A percentile compares a stretch with the other conserved stretches of the same genome.
Conservation (phyloP, 2,113 vertebrate species). For the Pseudolaguvia tuberculata region DNA sequence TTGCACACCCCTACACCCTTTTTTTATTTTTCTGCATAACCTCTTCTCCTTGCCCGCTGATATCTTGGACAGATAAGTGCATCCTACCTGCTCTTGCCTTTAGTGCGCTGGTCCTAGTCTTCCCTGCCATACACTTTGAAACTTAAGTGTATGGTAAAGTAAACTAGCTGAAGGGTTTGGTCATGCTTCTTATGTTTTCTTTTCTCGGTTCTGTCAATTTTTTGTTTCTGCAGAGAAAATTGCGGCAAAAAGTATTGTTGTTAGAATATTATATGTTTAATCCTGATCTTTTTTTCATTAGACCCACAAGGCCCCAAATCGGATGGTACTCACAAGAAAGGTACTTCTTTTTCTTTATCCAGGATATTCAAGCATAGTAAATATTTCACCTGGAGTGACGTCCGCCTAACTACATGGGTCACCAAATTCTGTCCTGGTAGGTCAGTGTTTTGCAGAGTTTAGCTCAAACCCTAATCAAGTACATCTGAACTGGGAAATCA, state of each 20-base stretch:
- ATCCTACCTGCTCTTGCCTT: conserved; percentile 71
- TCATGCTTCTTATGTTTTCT: conserved; percentile 68
- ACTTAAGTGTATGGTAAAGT: conserved; percentile 65
- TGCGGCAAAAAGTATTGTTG: conserved; percentile 64
- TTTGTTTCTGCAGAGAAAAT: conserved; percentile 68
- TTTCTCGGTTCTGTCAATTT: conserved; percentile 55
- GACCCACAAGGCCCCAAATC: conserved; percentile 79
- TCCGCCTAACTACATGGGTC: conserved; percentile 4
- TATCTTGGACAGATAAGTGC: conserved; percentile 61
- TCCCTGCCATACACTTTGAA: conserved; percentile 63
- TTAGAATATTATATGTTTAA: conserved; percentile 75
- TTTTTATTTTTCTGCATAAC: conserved; percentile 61
- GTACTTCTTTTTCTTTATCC: conserved; percentile 69
- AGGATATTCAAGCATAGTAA: conserved; percentile 44
- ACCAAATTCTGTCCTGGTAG: no score
- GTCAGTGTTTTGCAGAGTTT: no score
- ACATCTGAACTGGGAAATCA: no score
- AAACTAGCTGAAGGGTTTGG: conserved; percentile 56
- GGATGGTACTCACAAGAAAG: conserved; percentile 79
- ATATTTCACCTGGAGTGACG: conserved; percentile 32
- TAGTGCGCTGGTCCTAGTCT: conserved; percentile 61
- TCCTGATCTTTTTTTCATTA: conserved; percentile 78
- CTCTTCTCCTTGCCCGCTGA: conserved; percentile 64
- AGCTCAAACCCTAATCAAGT: no score
- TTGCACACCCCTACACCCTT: conserved; percentile 60